Evolutionary conservation across 2,113 vertebrate species (phyloP), one percentile per base, ranked within the genome.

Genomic region (Passerina amoena): DNA sequence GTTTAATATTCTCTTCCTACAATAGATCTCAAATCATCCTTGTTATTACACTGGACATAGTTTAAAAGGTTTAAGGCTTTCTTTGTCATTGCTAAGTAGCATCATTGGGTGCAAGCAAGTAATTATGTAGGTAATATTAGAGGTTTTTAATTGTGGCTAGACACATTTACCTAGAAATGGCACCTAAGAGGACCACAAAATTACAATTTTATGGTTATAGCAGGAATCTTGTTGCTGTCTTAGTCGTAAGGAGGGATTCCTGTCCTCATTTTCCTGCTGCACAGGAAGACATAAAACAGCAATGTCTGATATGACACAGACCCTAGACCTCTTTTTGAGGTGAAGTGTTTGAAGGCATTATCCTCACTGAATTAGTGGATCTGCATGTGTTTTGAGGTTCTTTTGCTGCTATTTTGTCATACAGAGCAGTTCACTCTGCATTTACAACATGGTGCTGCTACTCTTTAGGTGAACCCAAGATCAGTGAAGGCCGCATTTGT

Each of bases 161-260:
- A 85, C 57, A 48, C 66, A 76, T 90, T 95, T 89, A 91, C 84
- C 81, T 94, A 85, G 75, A 95, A 94, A 93, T 48, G 73, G 48
- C 87, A 90, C 95, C 92, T 97, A 64, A 85, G 95, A 96, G 90
- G 28, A 90, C 61, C 61, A 93, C 92, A 94, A 91, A 94, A 95
- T 93, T 82, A 71, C 40, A 45, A 38, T 95, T 89, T 72, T 60
- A 90, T 87, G 90, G 57, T 85, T 94, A 87, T 79, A 79, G 85
- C 90, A 91, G 85, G 94, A 85, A 51, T 85, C 84, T 94, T 89
- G 81, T 93, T 82, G 69, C 82, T 68, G 51, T 66, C 77, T 85
- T 79, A 78, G 84, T 79, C 1, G 0, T 40, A 64, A 78, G 51
- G 40, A 87, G 56, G 16, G 51, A 44, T 94, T 97, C 90, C 66